Evolutionary conservation across 2,113 vertebrate species (phyloP), one percentile per base, ranked within the genome.

Genomic region (Sprattus sprattus): DNA sequence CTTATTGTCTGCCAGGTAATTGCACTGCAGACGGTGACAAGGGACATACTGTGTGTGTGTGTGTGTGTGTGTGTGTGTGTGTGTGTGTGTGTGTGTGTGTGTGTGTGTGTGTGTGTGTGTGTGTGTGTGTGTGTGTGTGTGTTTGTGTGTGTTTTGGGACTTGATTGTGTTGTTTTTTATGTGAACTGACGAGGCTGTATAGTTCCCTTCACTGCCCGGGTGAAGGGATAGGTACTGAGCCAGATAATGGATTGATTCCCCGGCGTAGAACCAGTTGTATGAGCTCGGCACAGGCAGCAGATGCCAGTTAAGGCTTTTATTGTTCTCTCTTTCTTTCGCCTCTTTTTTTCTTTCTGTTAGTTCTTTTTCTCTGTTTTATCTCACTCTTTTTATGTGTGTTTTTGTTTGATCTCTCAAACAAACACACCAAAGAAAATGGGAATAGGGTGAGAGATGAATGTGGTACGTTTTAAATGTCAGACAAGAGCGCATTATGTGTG

Each of bases 1-100:
- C 71, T 67, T 78, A 78, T 78, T 78, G 71, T 78, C n/a, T 4
- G 71, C 28, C 28, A 78, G 71, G 28, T 78, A 78, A 78, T 78
- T 78, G 71, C 71, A 39, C 71, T 44, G 25, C 71, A 78, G 28
- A 78, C 28, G 4, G 71, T 5, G 11, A 67, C 60, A 67, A 67
- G 60, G 60, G 60, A 75, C 25, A 75, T 2, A 75, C 11, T 64
- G 22, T 64, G 60, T 64, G 60, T 25, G 22, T 64, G n/a, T 1
- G 8, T 54, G 9, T 54, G 50, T 0, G 50, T 54, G 3, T 64
- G n/a, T 64, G 54, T 7, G 4, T 60, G 6, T 11, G 25, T 11
- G 25, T 75, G 28, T 75, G 67, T 75, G 25, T 13, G 25, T 75
- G 67, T 75, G 25, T 75, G 11, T 28, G n/a, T 28, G n/a, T 67